Conservation (phyloP, 2,888 invertebrate species). For the Platerodrilus igneus region DNA sequence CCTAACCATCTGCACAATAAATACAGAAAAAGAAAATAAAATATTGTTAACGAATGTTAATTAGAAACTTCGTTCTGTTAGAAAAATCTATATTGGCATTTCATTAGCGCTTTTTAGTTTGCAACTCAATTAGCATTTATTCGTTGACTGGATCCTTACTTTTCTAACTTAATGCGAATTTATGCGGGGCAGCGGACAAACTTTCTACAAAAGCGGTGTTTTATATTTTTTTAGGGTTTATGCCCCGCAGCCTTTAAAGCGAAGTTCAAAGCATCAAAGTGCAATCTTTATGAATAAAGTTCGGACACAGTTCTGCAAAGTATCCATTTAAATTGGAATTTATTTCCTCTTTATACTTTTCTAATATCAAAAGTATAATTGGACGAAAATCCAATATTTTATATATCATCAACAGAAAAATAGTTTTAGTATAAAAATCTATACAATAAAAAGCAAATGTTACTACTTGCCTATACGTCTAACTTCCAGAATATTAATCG, state of each 20-base stretch:
- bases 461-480: constrained; percentile 16
- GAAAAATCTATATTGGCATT: too few relatives aligned
- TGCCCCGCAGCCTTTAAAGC: constrained; percentile 7
- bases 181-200: too few relatives aligned
- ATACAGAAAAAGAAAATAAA: too few relatives aligned
- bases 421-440: constrained; percentile 23
- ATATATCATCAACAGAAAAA: constrained; percentile 23
- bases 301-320: constrained; percentile 21
- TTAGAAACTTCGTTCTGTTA: too few relatives aligned
- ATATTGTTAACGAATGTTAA: too few relatives aligned
- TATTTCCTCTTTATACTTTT: constrained; percentile 23
- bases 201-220: constrained; percentile 10
- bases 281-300: constrained; percentile 27
- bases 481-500: too few relatives aligned
- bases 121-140: too few relatives aligned
- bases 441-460: constrained; percentile 28
- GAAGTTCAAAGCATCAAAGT: constrained; percentile 24
- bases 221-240: constrained; percentile 17
- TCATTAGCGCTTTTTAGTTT: too few relatives aligned
- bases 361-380: constrained; percentile 27
- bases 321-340: constrained; percentile 26
- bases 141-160: too few relatives aligned
- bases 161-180: too few relatives aligned
- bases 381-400: constrained; percentile 25
- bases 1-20: too few relatives aligned